A percentile compares a stretch with the other conserved stretches of the same genome.
phyloP scores from a whole-genome alignment of 1,140 invertebrate species.

The Diploscapter pachys region DNA sequence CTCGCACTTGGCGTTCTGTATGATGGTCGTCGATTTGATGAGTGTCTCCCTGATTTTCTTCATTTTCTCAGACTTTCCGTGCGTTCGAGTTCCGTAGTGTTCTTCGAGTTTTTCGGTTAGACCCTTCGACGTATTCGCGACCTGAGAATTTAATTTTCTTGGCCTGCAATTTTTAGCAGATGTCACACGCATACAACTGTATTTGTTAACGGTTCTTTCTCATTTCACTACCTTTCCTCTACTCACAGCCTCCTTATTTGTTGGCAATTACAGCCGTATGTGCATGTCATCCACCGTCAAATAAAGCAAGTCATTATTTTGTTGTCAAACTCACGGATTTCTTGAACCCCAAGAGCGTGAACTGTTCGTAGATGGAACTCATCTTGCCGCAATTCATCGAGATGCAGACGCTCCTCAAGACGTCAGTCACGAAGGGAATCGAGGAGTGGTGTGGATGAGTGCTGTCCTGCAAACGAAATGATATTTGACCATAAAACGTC shows the following conservation, averaged over 20 bases:
- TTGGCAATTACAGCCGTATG: too few species aligned
- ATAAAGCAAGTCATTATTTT: background rate
- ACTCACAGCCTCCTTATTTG: background rate
- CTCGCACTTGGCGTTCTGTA: constrained; percentile 24
- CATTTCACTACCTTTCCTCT: background rate
- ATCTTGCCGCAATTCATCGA: constrained; percentile 27
- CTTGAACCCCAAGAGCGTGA: constrained; percentile 34
- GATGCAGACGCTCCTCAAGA: constrained; percentile 17
- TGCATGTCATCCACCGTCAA: background rate
- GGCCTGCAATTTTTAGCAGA: background rate
- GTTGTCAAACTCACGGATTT: constrained; percentile 18
- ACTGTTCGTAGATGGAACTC: constrained; percentile 33
- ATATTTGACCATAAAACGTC: background rate
- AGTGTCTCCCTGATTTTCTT: constrained; percentile 25
- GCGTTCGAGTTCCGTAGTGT: constrained; percentile 21
- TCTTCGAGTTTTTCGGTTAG: constrained; percentile 38
- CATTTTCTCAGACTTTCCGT: constrained; percentile 10
- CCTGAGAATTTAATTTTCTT: constrained; percentile 4
- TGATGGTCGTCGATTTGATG: constrained; percentile 4
- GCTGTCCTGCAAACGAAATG: background rate
- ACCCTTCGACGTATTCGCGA: constrained; percentile 29
- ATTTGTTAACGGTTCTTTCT: background rate
- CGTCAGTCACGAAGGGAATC: constrained; percentile 11
- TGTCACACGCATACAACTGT: background rate
- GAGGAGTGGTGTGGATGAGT: background rate